These are phyloP conservation scores for Schizaphis graminum DNA, from an alignment of 2,888 invertebrate genomes.

Conservation along the genomic window DNA sequence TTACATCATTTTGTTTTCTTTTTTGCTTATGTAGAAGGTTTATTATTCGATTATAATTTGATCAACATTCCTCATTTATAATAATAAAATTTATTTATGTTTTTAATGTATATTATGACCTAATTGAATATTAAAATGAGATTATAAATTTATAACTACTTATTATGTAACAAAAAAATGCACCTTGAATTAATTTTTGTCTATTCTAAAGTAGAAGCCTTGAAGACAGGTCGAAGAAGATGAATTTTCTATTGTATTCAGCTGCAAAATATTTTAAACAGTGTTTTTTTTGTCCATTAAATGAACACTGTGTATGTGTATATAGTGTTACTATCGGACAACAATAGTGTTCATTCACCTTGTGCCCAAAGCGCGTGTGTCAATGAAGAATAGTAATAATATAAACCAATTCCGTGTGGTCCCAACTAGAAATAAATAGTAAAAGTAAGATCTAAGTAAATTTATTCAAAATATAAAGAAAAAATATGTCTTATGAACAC, in stretches of 20 bases:
- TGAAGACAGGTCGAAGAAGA: conserved; percentile 59
- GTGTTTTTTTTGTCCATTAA: conserved; percentile 52
- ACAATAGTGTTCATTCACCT: conserved; percentile 66
- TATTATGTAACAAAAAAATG: conserved; percentile 27
- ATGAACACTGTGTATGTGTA: conserved; percentile 41
- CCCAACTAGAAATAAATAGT: not conserved
- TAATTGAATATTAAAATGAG: conserved; percentile 21
- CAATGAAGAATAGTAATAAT: conserved; percentile 58
- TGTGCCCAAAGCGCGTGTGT: conserved; percentile 62
- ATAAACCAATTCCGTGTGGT: conserved; percentile 55
- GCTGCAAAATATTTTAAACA: conserved; percentile 63
- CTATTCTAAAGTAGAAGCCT: conserved; percentile 49
- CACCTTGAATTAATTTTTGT: conserved; percentile 54
- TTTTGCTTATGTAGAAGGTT: not conserved
- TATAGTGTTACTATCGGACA: conserved; percentile 28
- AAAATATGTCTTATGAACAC: not conserved
- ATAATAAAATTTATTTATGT: not conserved
- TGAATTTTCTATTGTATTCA: conserved; percentile 58
- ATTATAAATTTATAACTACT: conserved; percentile 28
- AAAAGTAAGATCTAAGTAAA: conserved; percentile 6
- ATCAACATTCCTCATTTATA: not conserved
- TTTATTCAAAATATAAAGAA: not conserved
- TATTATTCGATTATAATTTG: not conserved
- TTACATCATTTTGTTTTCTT: not conserved
- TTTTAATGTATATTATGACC: conserved; percentile 4